phyloP scores from a whole-genome alignment of 1,140 invertebrate genomes.

The Cardiocondyla obscurior region DNA sequence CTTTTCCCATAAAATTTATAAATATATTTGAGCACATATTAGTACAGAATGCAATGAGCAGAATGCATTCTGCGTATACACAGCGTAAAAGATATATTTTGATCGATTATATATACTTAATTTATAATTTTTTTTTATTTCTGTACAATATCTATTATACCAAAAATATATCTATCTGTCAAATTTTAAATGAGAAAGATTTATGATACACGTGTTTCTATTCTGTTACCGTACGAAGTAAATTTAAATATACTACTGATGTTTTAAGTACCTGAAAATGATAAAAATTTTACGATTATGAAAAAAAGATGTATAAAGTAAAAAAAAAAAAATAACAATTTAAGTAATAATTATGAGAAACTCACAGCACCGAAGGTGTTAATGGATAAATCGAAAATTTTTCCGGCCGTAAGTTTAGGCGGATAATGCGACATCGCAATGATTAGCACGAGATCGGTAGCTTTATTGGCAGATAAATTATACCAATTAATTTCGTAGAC shows the following conservation, averaged over 20 bases:
- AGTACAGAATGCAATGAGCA: neutral
- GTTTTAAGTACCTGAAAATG: slow-evolving; percentile 51
- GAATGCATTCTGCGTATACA: neutral
- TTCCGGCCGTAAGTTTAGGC: slow-evolving; percentile 60
- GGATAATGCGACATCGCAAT: slow-evolving; percentile 58
- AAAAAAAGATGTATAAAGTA: too few species aligned
- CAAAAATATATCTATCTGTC: slow-evolving; percentile 33
- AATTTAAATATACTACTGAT: slow-evolving; percentile 61
- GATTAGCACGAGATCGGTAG: slow-evolving; percentile 30
- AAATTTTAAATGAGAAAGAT: neutral
- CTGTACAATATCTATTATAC: slow-evolving; percentile 15
- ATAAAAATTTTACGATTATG: neutral
- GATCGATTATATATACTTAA: neutral
- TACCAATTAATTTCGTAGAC: slow-evolving; percentile 60
- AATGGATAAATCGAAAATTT: slow-evolving; percentile 54
- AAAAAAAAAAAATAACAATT: neutral
- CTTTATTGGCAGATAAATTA: slow-evolving; percentile 25
- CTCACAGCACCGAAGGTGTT: slow-evolving; percentile 55
- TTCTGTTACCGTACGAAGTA: slow-evolving; percentile 51
- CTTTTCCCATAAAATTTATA: neutral
- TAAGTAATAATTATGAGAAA: neutral
- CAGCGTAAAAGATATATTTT: neutral
- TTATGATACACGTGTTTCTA: neutral
- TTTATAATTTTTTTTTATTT: neutral
- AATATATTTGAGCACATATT: neutral